These are phyloP conservation scores for Quadroppia sp. DNA, from an alignment of 2,888 invertebrate species.

Conservation along the genomic window DNA sequence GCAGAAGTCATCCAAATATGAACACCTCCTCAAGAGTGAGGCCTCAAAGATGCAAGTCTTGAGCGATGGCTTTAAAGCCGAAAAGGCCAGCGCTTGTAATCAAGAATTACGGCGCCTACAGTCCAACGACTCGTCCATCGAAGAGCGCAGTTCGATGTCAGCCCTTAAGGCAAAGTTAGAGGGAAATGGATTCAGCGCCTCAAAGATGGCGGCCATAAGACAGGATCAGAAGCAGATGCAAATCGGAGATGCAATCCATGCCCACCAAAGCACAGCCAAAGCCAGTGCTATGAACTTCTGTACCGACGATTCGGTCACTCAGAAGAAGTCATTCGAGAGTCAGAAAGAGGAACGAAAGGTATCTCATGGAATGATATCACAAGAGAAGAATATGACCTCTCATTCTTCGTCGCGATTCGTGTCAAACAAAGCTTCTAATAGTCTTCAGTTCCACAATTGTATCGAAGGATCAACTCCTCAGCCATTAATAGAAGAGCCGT, in stretches of 20 bases:
- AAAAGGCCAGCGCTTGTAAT: conserved; percentile 65
- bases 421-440: conserved; percentile 39
- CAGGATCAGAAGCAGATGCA: conserved; percentile 65
- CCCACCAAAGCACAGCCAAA: conserved; percentile 78
- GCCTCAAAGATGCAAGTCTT: conserved; percentile 45
- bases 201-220: conserved; percentile 75
- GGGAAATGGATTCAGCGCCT: conserved; percentile 76
- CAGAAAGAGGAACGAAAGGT: conserved; percentile 32
- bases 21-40: conserved; percentile 43
- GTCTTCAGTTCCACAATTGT: background rate
- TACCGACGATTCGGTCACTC: conserved; percentile 78
- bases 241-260: conserved; percentile 75
- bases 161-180: conserved; percentile 73
- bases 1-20: conserved; percentile 19
- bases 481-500: conserved; percentile 30
- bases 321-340: conserved; percentile 57
- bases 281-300: conserved; percentile 77
- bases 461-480: background rate
- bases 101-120: conserved; percentile 70
- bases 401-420: conserved; percentile 40
- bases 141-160: conserved; percentile 67
- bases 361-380: conserved; percentile 45
- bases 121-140: conserved; percentile 71
- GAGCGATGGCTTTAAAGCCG: conserved; percentile 61
- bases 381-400: conserved; percentile 44